These are phyloP conservation scores for Dreissena polymorpha DNA, from an alignment of 1,140 invertebrate genomes.

Conservation along the genomic window DNA sequence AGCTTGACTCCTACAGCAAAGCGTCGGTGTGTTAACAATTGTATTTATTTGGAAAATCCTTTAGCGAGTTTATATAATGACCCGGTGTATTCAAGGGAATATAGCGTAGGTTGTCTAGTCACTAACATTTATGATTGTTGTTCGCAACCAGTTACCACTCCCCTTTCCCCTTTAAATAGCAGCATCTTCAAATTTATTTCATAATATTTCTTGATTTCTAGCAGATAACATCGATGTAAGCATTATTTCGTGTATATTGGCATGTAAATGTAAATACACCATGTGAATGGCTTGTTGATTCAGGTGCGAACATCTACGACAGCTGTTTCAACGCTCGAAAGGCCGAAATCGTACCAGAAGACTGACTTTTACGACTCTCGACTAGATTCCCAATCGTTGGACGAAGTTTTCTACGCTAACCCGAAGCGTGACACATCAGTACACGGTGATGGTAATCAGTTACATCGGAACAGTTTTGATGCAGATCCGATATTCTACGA, in stretches of 20 bases:
- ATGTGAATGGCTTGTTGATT: background rate
- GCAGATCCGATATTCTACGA: background rate
- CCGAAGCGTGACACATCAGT: background rate
- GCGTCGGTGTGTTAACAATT: background rate
- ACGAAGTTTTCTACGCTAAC: background rate
- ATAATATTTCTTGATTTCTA: background rate
- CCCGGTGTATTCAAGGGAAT: background rate
- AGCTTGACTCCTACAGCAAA: slow-evolving; percentile 2
- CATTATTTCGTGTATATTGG: background rate
- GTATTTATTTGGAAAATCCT: background rate
- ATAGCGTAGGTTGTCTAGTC: background rate
- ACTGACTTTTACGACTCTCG: background rate
- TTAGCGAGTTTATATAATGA: slow-evolving; percentile 9
- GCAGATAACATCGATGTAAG: background rate
- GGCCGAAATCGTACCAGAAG: background rate
- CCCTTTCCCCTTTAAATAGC: background rate
- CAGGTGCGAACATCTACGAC: background rate
- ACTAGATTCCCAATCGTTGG: background rate
- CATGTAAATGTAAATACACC: background rate
- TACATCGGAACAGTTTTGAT: background rate
- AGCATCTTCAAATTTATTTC: too few species aligned
- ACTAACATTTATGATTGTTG: background rate
- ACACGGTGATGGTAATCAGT: background rate
- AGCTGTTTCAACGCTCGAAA: background rate
- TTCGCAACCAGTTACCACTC: background rate